Percentiles rank a stretch among this genome's conserved stretches.
Evolutionary conservation across 2,888 invertebrate species (phyloP).

Genomic region (Drosophila heteroneura): DNA sequence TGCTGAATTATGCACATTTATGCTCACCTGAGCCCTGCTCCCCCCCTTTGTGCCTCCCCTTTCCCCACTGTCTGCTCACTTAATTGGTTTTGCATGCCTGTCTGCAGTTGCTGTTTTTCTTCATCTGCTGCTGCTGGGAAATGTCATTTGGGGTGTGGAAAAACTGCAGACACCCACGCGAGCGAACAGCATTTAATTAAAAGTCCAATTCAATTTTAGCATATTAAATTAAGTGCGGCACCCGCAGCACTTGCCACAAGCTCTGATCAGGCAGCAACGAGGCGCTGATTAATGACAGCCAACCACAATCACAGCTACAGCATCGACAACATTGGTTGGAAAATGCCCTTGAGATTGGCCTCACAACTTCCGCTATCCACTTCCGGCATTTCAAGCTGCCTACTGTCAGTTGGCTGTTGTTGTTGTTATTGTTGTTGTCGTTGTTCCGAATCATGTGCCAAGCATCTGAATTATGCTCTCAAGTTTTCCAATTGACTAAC

Average conservation of each 20-base stretch:
- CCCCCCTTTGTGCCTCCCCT: constrained; percentile 10
- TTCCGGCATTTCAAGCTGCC: constrained; percentile 65
- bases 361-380: constrained; percentile 68
- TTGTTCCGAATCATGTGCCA: constrained; percentile 51
- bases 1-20: constrained; percentile 74
- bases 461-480: constrained; percentile 67
- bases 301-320: background rate
- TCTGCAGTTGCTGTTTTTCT: constrained; percentile 20
- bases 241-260: constrained; percentile 36
- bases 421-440: constrained; percentile 15
- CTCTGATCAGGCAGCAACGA: constrained; percentile 32
- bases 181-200: constrained; percentile 69
- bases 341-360: constrained; percentile 72
- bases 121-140: constrained; percentile 11
- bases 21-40: constrained; percentile 62
- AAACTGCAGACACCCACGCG: constrained; percentile 39
- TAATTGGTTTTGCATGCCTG: constrained; percentile 66
- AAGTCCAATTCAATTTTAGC: constrained; percentile 79
- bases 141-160: constrained; percentile 6
- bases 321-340: background rate
- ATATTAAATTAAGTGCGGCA: constrained; percentile 65
- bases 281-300: constrained; percentile 33
- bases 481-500: constrained; percentile 64
- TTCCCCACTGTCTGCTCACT: constrained; percentile 35
- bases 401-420: background rate